A percentile compares a stretch with the other conserved stretches of the same genome.
Evolutionary conservation across 2,113 vertebrate genomes (phyloP).

Genomic region (Penelope pileata): DNA sequence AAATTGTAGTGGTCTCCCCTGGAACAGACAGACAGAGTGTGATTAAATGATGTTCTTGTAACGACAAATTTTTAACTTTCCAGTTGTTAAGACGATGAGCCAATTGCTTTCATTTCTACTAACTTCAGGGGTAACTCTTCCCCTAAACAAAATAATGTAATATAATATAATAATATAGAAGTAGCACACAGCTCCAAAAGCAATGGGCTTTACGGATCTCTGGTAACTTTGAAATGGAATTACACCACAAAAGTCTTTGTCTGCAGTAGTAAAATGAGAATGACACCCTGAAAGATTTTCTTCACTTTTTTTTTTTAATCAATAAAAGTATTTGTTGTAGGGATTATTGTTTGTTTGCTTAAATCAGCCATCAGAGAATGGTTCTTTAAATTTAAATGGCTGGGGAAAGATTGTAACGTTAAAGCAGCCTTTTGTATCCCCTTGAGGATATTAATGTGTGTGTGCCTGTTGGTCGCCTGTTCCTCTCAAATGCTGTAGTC

Average conservation of each 20-base stretch:
- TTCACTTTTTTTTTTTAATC: slow-evolving; percentile 17
- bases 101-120: background rate
- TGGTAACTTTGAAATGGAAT: background rate
- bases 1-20: slow-evolving; percentile 41
- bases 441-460: background rate
- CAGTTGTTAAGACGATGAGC: slow-evolving; percentile 23
- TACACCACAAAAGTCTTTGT: slow-evolving; percentile 7
- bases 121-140: background rate
- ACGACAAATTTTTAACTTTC: slow-evolving; percentile 12
- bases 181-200: background rate
- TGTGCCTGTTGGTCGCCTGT: background rate
- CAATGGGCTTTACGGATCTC: background rate
- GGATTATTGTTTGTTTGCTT: background rate
- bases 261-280: slow-evolving; percentile 59
- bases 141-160: slow-evolving; percentile 25
- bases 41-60: slow-evolving; percentile 46
- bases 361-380: slow-evolving; percentile 1
- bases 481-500: background rate
- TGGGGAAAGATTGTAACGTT: background rate
- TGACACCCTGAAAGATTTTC: slow-evolving; percentile 71
- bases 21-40: slow-evolving; percentile 24
- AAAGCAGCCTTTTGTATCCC: background rate
- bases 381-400: background rate
- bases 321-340: background rate
- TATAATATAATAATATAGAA: slow-evolving; percentile 16